A percentile compares a stretch with the other conserved stretches of the same genome.
Evolutionary conservation across 2,113 vertebrate species (phyloP).

Genomic region (Dicerorhinus sumatrensis): DNA sequence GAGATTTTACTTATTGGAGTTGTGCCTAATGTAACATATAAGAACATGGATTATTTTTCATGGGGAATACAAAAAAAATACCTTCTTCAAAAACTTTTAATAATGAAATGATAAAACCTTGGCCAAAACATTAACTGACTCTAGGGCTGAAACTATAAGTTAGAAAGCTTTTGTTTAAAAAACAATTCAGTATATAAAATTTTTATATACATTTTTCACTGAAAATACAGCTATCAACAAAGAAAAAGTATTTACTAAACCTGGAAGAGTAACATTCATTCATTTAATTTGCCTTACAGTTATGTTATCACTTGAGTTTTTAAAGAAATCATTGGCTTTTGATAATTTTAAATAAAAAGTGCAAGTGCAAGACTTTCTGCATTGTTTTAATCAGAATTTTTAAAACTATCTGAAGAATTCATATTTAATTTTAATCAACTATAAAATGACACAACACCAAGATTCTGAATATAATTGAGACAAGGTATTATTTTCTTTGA

Average conservation of each 20-base stretch:
- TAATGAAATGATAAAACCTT: conserved; percentile 54
- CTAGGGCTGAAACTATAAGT: not conserved
- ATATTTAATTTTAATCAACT: conserved; percentile 73
- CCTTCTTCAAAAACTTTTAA: conserved; percentile 57
- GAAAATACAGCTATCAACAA: not conserved
- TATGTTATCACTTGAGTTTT: not conserved
- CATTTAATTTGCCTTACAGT: not conserved
- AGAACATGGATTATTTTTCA: conserved; percentile 69
- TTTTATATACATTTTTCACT: not conserved
- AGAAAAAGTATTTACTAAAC: not conserved
- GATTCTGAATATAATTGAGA: conserved; percentile 79
- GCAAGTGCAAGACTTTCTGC: not conserved
- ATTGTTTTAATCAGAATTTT: not conserved
- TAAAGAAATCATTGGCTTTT: not conserved
- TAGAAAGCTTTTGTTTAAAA: not conserved
- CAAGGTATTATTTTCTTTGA: conserved; percentile 83
- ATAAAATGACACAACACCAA: conserved; percentile 75
- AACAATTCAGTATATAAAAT: not conserved
- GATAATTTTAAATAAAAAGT: not conserved
- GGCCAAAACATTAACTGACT: not conserved
- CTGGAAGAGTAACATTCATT: not conserved
- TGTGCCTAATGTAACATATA: conserved; percentile 71
- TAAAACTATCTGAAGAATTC: not conserved
- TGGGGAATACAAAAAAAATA: conserved; percentile 68
- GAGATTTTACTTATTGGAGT: conserved; percentile 79